These are phyloP conservation scores for Micronycteris hirsuta DNA, from an alignment of 2,113 vertebrate genomes.

Conservation along the genomic window DNA sequence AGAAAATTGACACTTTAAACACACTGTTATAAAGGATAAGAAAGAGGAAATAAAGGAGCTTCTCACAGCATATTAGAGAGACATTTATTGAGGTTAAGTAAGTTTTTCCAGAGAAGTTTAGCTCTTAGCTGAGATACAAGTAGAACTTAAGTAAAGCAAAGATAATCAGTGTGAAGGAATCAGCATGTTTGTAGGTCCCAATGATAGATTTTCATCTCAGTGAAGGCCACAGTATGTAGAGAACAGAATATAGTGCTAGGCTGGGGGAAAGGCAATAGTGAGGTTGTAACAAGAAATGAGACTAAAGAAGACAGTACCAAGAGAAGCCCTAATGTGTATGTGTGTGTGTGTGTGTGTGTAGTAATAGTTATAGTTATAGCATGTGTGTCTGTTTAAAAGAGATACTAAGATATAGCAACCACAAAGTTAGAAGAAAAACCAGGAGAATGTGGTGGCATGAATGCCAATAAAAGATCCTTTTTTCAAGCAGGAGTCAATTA, in stretches of 20 bases:
- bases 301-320: background rate
- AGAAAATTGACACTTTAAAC: background rate
- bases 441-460: background rate
- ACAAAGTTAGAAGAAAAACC: background rate
- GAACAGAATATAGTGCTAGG: background rate
- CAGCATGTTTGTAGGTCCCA: background rate
- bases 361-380: too few relatives aligned
- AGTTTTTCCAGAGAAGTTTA: background rate
- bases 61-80: background rate
- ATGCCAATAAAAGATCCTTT: background rate
- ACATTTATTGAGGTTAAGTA: background rate
- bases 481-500: background rate
- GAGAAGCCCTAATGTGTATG: background rate
- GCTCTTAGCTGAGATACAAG: background rate
- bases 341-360: too few relatives aligned
- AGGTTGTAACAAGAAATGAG: background rate
- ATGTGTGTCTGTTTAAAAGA: background rate
- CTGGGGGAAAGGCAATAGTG: background rate
- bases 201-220: background rate
- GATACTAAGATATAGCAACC: background rate
- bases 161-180: background rate
- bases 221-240: background rate
- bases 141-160: background rate
- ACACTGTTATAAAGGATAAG: background rate
- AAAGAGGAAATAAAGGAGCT: background rate